Base-by-base conservation (phyloP, 2,888 invertebrate species). In the Hetaerina titia region DNA sequence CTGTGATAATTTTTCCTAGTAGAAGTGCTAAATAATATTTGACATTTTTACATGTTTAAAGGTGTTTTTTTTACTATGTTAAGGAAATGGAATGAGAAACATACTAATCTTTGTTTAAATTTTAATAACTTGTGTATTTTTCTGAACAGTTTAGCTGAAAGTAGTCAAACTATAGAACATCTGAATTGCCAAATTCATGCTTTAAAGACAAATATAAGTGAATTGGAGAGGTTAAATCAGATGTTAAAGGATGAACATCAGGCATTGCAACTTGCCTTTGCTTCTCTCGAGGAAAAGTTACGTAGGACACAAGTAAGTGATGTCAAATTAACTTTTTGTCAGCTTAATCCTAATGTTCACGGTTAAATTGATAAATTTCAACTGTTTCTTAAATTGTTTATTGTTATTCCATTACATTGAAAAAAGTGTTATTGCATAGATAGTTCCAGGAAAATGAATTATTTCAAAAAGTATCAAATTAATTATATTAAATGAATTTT, bases 201-300 rank as follows among this genome's bases (percentile, higher is more conserved):
- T 97, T 97, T 98, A 96, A 97, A 98, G 96, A 97, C 97, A 95
- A 98, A 97, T 96, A 98, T 98, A 96, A 97, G 97, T 95, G 98
- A 98, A 96, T 96, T 99, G 94, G 98, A 99, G 97, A 98, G 98
- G 95, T 97, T 99, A 19, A 99, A 99, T 97, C 98, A 99, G 97
- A 98, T 99, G 96, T 97, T 99, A 95, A 97, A 98, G 96, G 99
- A 99, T 97, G 99, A 99, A 97, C 98, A 99, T 96, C 99, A 99
- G 96, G 99, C 99, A 0, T 97, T 99, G 95, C 99, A 99, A 96
- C 97, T 99, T 96, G 99, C 99, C 4, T 99, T 98, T 97, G 98
- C 98, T 95, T 97, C 99, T 15, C 97, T 99, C 90, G 99, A 99
- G 97, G 99, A 99, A 45, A 99, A 99, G 97, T 97, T 99, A 96